A percentile compares a stretch with the other conserved stretches of the same genome.
Conservation (phyloP, 2,797 vertebrate genomes). For the Limosa lapponica region DNA sequence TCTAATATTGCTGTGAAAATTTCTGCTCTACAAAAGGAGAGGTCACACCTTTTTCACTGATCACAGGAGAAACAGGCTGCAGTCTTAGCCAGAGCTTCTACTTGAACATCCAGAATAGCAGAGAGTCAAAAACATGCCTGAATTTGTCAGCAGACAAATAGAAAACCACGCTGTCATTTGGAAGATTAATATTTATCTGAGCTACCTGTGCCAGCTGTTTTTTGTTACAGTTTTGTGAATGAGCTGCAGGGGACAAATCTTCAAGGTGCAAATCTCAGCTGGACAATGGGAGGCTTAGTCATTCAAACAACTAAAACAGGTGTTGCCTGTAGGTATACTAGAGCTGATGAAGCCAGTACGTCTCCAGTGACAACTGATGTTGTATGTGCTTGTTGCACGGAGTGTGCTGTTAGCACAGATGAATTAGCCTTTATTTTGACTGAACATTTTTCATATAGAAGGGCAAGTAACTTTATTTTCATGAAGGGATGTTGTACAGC, state of each 20-base stretch:
- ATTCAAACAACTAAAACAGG: not conserved
- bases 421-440: not conserved
- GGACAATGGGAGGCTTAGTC: not conserved
- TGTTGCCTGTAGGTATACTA: not conserved
- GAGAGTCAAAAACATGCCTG: not conserved
- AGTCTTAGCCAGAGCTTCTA: not conserved
- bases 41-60: not conserved
- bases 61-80: not conserved
- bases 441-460: not conserved
- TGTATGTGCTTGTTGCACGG: not conserved
- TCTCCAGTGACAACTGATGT: not conserved
- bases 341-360: not conserved
- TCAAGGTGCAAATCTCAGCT: not conserved
- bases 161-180: not conserved
- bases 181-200: not conserved
- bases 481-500: not conserved
- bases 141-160: not conserved
- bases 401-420: not conserved
- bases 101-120: not conserved
- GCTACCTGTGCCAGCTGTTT: not conserved
- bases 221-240: not conserved
- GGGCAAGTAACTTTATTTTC: not conserved
- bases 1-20: not conserved
- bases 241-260: not conserved
- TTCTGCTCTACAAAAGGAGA: not conserved